Evolutionary conservation across 1,140 invertebrate species (phyloP), one percentile per base, ranked within the genome.

Genomic region (Aphaenogaster rudis): DNA sequence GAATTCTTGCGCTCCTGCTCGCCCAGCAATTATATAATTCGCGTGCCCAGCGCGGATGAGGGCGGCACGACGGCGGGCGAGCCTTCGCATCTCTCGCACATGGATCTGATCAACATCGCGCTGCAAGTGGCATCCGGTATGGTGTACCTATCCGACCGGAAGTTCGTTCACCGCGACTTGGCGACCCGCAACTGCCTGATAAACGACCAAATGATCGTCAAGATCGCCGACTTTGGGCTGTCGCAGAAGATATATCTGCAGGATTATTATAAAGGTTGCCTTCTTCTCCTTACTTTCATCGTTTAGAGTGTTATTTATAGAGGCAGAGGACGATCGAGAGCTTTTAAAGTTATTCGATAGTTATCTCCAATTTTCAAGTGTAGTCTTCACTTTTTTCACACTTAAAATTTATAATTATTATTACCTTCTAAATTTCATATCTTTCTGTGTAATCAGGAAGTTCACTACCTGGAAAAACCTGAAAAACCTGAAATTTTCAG

Each of bases 151-250:
- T 98, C 99, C 2, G 98, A 99, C 91, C 96, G 98, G 64, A 99
- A 99, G 95, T 99, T 99, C 96, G 98, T 99, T 0, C 99, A 99
- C 95, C 96, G 99, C 76, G 99, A 99, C 95, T 95, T 99, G 88
- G 99, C 99, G 0, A 99, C 99, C 0, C 96, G 99, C 93, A 99
- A 99, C 96, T 99, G 99, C 96, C 96, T 99, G 50, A 99, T 99
- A 86, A 98, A 98, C 94, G 98, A 99, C 91, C 97, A 98, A 72
- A 98, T 99, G 97, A 97, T 98, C 36, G 99, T 99, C 0, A 99
- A 99, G 96, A 99, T 99, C 91, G 98, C 99, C 0, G 99, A 99
- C 95, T 99, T 99, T 96, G 98, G 98, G 39, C 95, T 99, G 9
- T 99, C 98, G 2, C 98, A 98, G 94, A 98, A 99, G 95, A 98